Conservation (phyloP, 30 jellyfish, hydroid and myxozoan species). For the Nemopilema nomurai region DNA sequence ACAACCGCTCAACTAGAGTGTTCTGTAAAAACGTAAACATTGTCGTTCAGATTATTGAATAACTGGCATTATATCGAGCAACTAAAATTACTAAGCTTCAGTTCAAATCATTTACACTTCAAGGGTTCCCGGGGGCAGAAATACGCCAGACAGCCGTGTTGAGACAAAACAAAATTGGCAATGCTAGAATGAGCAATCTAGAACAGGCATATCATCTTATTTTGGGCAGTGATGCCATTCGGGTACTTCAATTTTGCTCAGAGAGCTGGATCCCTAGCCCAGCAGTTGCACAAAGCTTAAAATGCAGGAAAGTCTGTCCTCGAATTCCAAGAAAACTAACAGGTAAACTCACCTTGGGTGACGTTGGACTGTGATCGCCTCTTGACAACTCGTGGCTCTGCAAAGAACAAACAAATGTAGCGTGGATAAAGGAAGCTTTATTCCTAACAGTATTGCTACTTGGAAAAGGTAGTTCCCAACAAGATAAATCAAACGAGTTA, state of each 20-base stretch:
- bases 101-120: too few relatives aligned
- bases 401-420: background rate
- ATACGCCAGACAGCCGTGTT: background rate
- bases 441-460: too few relatives aligned
- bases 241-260: too few relatives aligned
- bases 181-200: too few relatives aligned
- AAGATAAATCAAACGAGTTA: too few relatives aligned
- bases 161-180: background rate
- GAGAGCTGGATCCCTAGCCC: too few relatives aligned
- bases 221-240: too few relatives aligned
- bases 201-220: too few relatives aligned
- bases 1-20: conserved; percentile 73
- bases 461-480: too few relatives aligned
- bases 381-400: conserved; percentile 96
- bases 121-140: background rate
- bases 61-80: too few relatives aligned
- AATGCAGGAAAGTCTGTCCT: background rate
- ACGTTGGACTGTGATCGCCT: conserved; percentile 78
- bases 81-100: too few relatives aligned
- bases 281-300: background rate
- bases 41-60: too few relatives aligned
- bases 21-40: background rate
- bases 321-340: background rate
- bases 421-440: background rate
- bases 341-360: conserved; percentile 74